Conservation (phyloP, 2,113 vertebrate genomes). For the Aegotheles bennettii region DNA sequence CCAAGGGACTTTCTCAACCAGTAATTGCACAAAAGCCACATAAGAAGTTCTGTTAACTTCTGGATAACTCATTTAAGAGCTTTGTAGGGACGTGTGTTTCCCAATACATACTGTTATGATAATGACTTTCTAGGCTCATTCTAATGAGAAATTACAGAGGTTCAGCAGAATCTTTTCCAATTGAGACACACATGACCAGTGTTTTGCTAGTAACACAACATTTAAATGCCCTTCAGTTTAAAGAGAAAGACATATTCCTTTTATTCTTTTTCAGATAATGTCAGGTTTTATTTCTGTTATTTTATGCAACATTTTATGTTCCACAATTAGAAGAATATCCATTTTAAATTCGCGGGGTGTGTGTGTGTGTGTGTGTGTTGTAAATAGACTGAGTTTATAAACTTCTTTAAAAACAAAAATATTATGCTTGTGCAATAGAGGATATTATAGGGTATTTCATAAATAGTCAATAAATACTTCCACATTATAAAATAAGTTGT, state of each 20-base stretch:
- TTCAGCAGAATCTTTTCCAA: background rate
- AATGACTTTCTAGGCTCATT: background rate
- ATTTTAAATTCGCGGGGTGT: background rate
- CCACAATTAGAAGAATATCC: background rate
- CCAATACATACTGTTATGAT: background rate
- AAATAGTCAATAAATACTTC: background rate
- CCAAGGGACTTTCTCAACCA: too few species aligned
- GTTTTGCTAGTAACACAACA: background rate
- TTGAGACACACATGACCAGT: background rate
- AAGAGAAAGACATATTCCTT: background rate
- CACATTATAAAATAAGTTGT: background rate
- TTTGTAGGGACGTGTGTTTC: background rate
- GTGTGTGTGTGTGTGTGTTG: background rate
- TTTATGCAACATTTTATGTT: background rate
- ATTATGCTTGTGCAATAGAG: background rate
- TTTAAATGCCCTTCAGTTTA: background rate
- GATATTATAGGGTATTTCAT: background rate
- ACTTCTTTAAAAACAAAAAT: background rate
- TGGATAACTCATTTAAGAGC: background rate
- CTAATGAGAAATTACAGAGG: background rate
- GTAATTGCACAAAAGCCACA: background rate
- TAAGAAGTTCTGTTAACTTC: background rate
- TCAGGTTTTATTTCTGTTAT: background rate
- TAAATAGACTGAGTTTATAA: background rate
- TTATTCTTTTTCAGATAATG: background rate